Evolutionary conservation across 2,113 vertebrate species (phyloP), one percentile per base, ranked within the genome.

Genomic region (Xenotilapia leptura): DNA sequence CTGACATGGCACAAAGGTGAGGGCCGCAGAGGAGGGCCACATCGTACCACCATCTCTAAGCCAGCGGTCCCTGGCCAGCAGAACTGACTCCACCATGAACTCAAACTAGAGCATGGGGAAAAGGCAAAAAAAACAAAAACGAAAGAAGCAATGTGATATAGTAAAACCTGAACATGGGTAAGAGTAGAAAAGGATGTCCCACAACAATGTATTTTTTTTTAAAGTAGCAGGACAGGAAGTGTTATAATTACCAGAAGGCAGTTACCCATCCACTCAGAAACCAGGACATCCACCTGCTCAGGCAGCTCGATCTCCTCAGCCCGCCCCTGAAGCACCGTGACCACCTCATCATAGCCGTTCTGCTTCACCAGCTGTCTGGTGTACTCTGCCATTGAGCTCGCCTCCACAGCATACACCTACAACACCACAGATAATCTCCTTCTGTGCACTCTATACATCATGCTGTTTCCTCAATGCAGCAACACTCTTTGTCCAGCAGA

Each of bases 221-320:
- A n/a, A 23, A 28, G 4, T 11, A 19, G 26, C 11, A 13, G 7
- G 13, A 68, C 13, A 23, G n/a, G 45, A 15, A 42, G 58, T 49
- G n/a, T 28, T 36, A 33, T 26, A 55, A 86, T 95, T 95, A 97
- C 97, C 96, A 98, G 92, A 47, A 98, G 91, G 89, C 97, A 97
- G 92, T 96, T 97, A 2, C 97, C 97, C 97, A 97, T 98, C 97
- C 97, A 97, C 92, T 97, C 97, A 0, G 97, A 97, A 85, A 97
- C 96, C 56, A 98, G 93, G 56, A 97, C 86, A 3, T 98, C 97
- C 93, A 97, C 97, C 90, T 95, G 97, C 83, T 95, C 94, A 0
- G 97, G 96, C 31, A 97, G 92, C 14, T 93, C 86, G 23, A 97
- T 88, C 0, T 97, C 96, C 88, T 98, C 97, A 38, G 96, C 97